A percentile compares a stretch with the other conserved stretches of the same genome.
These are phyloP conservation scores for Syrmaticus mikado DNA, from an alignment of 2,113 vertebrate species.

Conservation along the genomic window DNA sequence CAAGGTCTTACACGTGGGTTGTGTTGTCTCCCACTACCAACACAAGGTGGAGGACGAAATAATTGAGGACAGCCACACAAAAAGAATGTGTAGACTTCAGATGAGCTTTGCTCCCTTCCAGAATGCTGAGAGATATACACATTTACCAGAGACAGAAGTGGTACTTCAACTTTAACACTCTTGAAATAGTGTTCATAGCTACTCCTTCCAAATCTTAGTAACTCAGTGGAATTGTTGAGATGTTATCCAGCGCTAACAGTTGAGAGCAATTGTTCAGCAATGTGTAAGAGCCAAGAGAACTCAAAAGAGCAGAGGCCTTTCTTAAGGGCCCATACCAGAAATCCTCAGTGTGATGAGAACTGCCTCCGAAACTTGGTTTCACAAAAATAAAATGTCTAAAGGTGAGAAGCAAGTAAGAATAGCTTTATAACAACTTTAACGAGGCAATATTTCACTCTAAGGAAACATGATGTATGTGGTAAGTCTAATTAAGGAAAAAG, in stretches of 20 bases:
- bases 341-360: rapidly evolving
- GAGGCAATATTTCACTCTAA: not conserved
- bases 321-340: not conserved
- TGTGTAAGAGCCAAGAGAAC: not conserved
- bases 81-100: not conserved
- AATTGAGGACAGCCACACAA: not conserved
- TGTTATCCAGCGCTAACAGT: not conserved
- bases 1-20: too few species aligned
- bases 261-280: not conserved
- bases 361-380: not conserved
- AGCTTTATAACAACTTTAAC: not conserved
- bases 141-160: not conserved
- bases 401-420: not conserved
- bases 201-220: not conserved
- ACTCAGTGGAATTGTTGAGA: not conserved
- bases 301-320: not conserved
- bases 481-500: not conserved
- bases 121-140: not conserved
- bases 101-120: not conserved
- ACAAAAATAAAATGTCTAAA: not conserved
- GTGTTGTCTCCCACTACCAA: too few species aligned
- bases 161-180: not conserved
- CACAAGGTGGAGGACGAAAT: too few species aligned
- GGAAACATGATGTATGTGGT: not conserved
- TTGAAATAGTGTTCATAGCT: not conserved